These are phyloP conservation scores for Oceanites oceanicus DNA, from an alignment of 2,113 vertebrate genomes.

Conservation along the genomic window DNA sequence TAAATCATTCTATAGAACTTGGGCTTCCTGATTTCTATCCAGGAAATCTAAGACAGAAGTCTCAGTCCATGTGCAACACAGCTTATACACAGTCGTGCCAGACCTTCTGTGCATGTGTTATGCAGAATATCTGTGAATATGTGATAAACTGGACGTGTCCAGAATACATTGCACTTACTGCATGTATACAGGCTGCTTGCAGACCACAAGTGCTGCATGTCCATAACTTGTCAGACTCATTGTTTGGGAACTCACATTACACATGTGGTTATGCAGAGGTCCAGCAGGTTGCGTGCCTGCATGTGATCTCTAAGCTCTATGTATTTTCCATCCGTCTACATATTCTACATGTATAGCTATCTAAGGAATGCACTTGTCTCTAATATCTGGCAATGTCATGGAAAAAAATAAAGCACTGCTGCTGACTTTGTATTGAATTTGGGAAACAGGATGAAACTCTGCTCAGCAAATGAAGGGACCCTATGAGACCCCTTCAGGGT, in stretches of 20 bases:
- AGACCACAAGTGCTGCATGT: not conserved
- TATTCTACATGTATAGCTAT: not conserved
- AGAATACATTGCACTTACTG: not conserved
- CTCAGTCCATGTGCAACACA: not conserved
- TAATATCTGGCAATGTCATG: not conserved
- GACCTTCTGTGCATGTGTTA: not conserved
- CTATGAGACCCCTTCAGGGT: not conserved
- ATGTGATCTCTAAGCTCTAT: not conserved
- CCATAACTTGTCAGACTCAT: not conserved
- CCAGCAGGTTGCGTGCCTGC: not conserved
- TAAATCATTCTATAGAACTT: not conserved
- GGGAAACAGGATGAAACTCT: not conserved
- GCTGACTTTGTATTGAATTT: not conserved
- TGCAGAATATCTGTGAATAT: not conserved
- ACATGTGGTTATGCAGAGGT: not conserved
- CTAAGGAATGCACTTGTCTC: not conserved
- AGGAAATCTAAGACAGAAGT: not conserved
- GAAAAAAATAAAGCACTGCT: not conserved
- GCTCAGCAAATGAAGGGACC: not conserved
- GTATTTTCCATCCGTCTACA: not conserved
- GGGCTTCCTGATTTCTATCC: not conserved
- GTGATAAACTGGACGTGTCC: not conserved
- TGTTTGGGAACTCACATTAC: not conserved
- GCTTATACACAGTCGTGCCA: not conserved
- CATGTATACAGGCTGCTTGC: not conserved